These are phyloP conservation scores for Platichthys stellatus DNA, from an alignment of 2,113 vertebrate genomes.

Conservation along the genomic window DNA sequence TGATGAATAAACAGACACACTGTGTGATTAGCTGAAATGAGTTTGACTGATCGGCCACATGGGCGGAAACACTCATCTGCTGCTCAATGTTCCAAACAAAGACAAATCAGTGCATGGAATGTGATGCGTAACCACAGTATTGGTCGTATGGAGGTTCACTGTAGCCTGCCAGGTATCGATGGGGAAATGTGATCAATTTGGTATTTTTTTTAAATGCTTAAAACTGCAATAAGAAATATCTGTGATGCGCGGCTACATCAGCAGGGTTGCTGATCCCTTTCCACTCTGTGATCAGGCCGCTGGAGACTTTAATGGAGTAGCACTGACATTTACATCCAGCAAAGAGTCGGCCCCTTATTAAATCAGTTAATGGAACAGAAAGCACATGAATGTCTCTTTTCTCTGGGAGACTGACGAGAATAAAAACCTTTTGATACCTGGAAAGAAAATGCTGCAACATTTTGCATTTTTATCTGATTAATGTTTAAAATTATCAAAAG, in stretches of 20 bases:
- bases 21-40: not conserved
- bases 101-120: conserved; percentile 6
- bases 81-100: conserved; percentile 19
- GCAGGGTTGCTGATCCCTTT: conserved; percentile 9
- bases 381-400: not conserved
- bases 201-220: conserved; percentile 3
- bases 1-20: not conserved
- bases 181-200: conserved; percentile 1
- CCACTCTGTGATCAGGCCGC: not conserved
- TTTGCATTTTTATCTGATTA: too few relatives aligned
- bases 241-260: not conserved
- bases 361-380: conserved; percentile 15
- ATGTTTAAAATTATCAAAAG: too few relatives aligned
- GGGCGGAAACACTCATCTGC: conserved; percentile 2
- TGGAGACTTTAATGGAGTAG: conserved; percentile 21
- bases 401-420: not conserved
- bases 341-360: not conserved
- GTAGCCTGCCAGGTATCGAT: conserved; percentile 23
- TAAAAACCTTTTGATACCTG: not conserved
- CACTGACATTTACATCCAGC: conserved; percentile 18
- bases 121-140: not conserved
- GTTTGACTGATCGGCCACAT: not conserved
- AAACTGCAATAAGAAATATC: not conserved
- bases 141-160: conserved; percentile 8
- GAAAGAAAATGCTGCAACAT: too few relatives aligned